A percentile compares a stretch with the other conserved stretches of the same genome.
Evolutionary conservation across 2,888 invertebrate genomes (phyloP).

Genomic region (Chironomus tentans): DNA sequence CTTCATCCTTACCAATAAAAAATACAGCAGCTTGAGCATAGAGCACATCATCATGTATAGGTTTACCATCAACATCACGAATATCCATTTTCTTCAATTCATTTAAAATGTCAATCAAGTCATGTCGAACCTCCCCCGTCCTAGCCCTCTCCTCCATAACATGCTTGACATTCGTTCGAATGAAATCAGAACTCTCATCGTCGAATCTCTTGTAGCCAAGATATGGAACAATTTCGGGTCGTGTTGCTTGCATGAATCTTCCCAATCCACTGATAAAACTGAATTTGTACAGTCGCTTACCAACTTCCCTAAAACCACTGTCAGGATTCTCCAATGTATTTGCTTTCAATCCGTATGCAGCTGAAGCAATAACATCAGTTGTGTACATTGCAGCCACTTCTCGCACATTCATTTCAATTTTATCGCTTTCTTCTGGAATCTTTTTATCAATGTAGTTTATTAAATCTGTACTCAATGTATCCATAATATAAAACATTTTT

Average conservation of each 20-base stretch:
- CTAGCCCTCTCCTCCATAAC: conserved; percentile 41
- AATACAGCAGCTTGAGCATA: conserved; percentile 40
- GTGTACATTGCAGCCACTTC: conserved; percentile 34
- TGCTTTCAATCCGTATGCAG: conserved; percentile 44
- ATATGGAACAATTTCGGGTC: background rate
- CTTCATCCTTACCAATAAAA: conserved; percentile 34
- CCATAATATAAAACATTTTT: conserved; percentile 39
- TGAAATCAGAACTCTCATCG: conserved; percentile 32
- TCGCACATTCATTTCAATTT: conserved; percentile 29
- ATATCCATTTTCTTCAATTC: conserved; percentile 35
- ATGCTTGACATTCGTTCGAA: conserved; percentile 40
- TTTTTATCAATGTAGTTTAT: background rate
- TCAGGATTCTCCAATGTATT: conserved; percentile 42
- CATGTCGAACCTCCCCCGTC: conserved; percentile 38
- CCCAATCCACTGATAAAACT: background rate
- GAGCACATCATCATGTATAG: conserved; percentile 29
- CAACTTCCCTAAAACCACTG: conserved; percentile 41
- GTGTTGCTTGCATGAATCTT: background rate
- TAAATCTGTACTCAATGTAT: conserved; percentile 32
- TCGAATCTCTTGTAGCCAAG: background rate
- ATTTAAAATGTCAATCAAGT: conserved; percentile 45
- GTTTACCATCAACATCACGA: background rate
- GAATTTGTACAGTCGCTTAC: conserved; percentile 30
- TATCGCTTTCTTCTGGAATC: background rate
- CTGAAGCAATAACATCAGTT: conserved; percentile 44